Conservation (phyloP, 1,140 invertebrate species). For the Dendroctonus valens region DNA sequence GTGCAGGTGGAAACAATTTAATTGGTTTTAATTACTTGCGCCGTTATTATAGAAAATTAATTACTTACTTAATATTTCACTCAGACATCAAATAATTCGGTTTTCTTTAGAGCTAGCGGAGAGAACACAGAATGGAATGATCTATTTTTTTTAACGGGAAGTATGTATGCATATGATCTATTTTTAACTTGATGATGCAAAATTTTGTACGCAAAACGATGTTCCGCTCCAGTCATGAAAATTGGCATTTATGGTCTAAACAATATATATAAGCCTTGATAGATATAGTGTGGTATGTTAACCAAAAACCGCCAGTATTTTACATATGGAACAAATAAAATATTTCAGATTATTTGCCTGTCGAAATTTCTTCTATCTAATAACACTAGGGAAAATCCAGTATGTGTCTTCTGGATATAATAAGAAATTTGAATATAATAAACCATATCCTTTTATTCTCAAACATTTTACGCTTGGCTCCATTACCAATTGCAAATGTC, state of each 20-base stretch:
- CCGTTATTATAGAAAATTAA: slow-evolving; percentile 10
- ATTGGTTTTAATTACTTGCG: slow-evolving; percentile 1
- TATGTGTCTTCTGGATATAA: slow-evolving; percentile 2
- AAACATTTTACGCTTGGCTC: slow-evolving; percentile 7
- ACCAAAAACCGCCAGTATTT: no score
- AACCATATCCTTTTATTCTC: slow-evolving; percentile 14
- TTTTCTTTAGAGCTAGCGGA: background rate
- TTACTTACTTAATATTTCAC: slow-evolving; percentile 19
- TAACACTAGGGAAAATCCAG: no score
- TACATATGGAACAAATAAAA: no score
- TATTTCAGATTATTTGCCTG: no score
- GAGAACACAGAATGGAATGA: background rate
- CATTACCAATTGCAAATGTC: slow-evolving; percentile 1
- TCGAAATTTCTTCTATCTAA: no score
- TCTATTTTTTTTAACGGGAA: slow-evolving; percentile 16
- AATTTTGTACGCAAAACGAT: slow-evolving; percentile 15
- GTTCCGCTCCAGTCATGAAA: background rate
- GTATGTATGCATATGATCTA: slow-evolving; percentile 14
- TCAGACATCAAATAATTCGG: background rate
- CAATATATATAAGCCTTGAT: no score
- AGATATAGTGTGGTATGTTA: no score
- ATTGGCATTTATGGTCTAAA: no score
- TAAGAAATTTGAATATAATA: slow-evolving; percentile 28
- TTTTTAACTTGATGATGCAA: slow-evolving; percentile 30
- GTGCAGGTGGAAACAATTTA: slow-evolving; percentile 22